Evolutionary conservation across 2,888 invertebrate genomes (phyloP).

Genomic region (Lasioglossum villosulum): DNA sequence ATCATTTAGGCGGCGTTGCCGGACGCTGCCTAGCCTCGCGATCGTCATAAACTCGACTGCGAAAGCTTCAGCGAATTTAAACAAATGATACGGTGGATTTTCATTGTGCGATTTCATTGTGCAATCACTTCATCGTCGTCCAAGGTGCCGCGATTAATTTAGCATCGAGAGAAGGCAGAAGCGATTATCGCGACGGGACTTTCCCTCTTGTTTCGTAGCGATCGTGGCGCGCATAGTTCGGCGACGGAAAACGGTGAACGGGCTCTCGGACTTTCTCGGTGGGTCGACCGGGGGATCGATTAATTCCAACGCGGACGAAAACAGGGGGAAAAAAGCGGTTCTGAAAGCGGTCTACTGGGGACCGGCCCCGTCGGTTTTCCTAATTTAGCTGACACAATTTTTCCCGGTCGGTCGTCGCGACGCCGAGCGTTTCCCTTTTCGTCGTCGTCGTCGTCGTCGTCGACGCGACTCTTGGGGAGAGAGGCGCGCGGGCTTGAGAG

Average conservation of each 20-base stretch:
- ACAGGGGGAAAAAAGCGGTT: slow-evolving; percentile 9
- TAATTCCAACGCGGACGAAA: slow-evolving; percentile 34
- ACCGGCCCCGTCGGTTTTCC: slow-evolving; percentile 47
- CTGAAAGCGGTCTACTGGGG: slow-evolving; percentile 52
- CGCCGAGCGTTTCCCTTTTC: slow-evolving; percentile 62
- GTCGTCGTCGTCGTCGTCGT: slow-evolving; percentile 57
- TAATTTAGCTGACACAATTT: slow-evolving; percentile 77
- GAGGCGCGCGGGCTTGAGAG: slow-evolving; percentile 42
- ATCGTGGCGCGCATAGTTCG: slow-evolving; percentile 4
- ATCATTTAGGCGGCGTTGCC: slow-evolving; percentile 46
- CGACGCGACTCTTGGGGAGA: slow-evolving; percentile 19
- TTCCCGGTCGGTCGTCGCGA: slow-evolving; percentile 67
- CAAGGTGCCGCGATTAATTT: background rate
- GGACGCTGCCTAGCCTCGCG: slow-evolving; percentile 25
- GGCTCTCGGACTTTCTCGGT: slow-evolving; percentile 11
- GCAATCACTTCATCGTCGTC: background rate
- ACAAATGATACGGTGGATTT: background rate
- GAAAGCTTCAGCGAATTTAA: background rate
- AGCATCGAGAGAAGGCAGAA: background rate
- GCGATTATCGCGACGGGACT: background rate
- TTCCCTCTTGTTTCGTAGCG: slow-evolving; percentile 1
- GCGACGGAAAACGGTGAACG: background rate
- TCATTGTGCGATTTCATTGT: too few species aligned
- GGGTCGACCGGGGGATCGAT: slow-evolving; percentile 21
- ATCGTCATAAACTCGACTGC: background rate